Percentiles rank a stretch among this genome's conserved stretches.
These are phyloP conservation scores for Epinephelus malabaricus DNA, from an alignment of 2,797 vertebrate genomes.

Conservation along the genomic window DNA sequence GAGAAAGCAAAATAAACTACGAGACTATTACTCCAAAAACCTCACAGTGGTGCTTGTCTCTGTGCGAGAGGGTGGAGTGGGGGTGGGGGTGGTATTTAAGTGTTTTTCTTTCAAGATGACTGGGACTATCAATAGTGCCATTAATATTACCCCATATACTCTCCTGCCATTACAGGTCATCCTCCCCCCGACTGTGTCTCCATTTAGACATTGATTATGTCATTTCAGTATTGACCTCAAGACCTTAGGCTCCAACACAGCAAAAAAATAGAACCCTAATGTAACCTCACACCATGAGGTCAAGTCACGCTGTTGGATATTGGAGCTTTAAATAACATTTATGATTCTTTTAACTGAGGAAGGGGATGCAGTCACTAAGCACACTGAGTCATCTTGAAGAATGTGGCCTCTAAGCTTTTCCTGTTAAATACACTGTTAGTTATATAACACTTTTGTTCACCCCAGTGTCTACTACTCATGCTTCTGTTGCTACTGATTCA, in stretches of 20 bases:
- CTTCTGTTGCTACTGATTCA: conserved; percentile 17
- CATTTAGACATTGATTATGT: conserved; percentile 70
- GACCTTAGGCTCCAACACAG: conserved; percentile 47
- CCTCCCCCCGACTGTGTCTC: conserved; percentile 50
- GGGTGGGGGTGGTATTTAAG: conserved; percentile 22
- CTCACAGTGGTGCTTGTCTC: background rate
- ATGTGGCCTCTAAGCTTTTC: conserved; percentile 18
- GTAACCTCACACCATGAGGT: conserved; percentile 52
- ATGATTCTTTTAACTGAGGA: conserved; percentile 29
- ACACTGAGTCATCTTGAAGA: conserved; percentile 25
- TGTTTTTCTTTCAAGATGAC: conserved; percentile 56
- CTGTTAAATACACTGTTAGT: conserved; percentile 19
- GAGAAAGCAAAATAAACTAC: conserved; percentile 24
- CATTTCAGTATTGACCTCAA: conserved; percentile 56
- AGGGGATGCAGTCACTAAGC: conserved; percentile 5
- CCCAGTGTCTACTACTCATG: background rate
- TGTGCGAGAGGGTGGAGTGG: background rate
- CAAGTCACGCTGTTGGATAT: conserved; percentile 47
- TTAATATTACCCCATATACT: conserved; percentile 65
- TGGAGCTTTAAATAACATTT: conserved; percentile 57
- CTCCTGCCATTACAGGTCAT: conserved; percentile 60
- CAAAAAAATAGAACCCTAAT: conserved; percentile 48
- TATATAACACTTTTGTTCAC: conserved; percentile 31
- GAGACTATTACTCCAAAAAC: conserved; percentile 12
- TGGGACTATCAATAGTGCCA: conserved; percentile 63